A percentile compares a stretch with the other conserved stretches of the same genome.
Conservation (phyloP, 2,113 vertebrate species). For the Petroica traversi region DNA sequence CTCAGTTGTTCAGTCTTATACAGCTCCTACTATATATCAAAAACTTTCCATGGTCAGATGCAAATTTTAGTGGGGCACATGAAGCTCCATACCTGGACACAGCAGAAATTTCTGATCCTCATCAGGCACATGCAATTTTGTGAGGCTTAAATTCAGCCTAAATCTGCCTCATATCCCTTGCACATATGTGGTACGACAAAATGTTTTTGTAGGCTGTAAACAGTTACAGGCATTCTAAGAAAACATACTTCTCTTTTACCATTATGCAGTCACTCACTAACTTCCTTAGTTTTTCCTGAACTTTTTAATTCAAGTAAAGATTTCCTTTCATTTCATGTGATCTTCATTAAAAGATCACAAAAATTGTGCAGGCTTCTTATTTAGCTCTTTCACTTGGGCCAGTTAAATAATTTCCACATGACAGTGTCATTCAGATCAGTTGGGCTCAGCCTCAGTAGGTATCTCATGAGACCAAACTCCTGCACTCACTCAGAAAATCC, state of each 20-base stretch:
- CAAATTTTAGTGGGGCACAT: not conserved
- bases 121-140: fast-evolving
- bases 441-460: not conserved
- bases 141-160: not conserved
- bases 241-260: not conserved
- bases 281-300: not conserved
- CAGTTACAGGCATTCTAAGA: not conserved
- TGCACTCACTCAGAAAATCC: not conserved
- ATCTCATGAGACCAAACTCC: not conserved
- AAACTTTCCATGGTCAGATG: not conserved
- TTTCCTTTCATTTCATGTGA: not conserved
- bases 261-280: not conserved
- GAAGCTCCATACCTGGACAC: not conserved
- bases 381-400: not conserved
- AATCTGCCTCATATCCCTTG: not conserved
- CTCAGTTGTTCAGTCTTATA: not conserved
- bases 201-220: not conserved
- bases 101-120: not conserved
- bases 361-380: not conserved
- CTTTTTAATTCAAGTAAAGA: not conserved
- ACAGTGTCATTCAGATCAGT: not conserved
- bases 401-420: not conserved
- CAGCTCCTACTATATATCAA: not conserved
- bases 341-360: not conserved
- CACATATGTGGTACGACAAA: not conserved